Conservation (phyloP, 1,140 invertebrate species). For the Psilanteris sp. region DNA sequence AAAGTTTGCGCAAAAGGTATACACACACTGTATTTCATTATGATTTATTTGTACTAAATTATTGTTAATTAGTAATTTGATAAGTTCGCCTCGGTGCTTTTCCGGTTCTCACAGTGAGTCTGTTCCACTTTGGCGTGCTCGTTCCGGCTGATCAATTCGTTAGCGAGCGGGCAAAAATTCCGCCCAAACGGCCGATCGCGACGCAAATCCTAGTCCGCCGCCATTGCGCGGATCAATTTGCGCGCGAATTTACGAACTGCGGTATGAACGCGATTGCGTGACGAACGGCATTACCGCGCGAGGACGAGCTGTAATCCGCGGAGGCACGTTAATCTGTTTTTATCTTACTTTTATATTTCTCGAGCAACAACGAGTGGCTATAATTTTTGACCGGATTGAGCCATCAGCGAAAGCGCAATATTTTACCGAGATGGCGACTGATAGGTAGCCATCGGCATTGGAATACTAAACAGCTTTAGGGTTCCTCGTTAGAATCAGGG, state of each 20-base stretch:
- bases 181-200: conserved; percentile 27
- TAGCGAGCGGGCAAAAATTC: conserved; percentile 23
- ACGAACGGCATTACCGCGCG: conserved; percentile 54
- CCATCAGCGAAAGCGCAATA: conserved; percentile 74
- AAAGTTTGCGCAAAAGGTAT: conserved; percentile 3
- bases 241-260: conserved; percentile 1
- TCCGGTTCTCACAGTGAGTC: conserved; percentile 45
- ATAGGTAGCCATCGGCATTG: conserved; percentile 70
- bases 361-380: conserved; percentile 36
- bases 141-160: conserved; percentile 50
- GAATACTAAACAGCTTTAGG: conserved; percentile 73
- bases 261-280: conserved; percentile 56
- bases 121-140: conserved; percentile 28
- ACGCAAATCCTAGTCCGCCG: conserved; percentile 40
- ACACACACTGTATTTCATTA: conserved; percentile 4
- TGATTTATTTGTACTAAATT: conserved; percentile 18
- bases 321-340: conserved; percentile 47
- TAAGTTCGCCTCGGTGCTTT: conserved; percentile 18
- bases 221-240: conserved; percentile 3
- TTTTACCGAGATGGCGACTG: conserved; percentile 74
- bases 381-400: conserved; percentile 74
- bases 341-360: conserved; percentile 42
- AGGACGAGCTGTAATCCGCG: conserved; percentile 46
- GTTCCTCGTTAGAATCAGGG: conserved; percentile 61
- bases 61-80: conserved; percentile 44